Base-by-base conservation (phyloP, 2,797 vertebrate species). In the Xiphophorus birchmanni region DNA sequence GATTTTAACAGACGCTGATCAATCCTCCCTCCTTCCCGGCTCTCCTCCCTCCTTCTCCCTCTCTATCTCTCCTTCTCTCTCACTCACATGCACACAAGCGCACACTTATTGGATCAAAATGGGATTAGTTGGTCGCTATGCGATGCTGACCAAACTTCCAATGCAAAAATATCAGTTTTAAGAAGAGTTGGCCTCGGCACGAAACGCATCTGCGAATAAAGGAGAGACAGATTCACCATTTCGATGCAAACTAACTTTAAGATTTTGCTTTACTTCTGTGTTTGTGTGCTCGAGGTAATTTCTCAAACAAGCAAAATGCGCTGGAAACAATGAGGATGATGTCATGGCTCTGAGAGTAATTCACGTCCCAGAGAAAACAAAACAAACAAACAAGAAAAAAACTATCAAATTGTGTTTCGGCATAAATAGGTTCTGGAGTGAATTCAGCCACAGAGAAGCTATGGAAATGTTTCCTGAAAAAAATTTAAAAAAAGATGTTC, bases 1-100 rank as follows among this genome's bases (percentile, higher is more conserved):
- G 93, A 95, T 95, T 94, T 96, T 94, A 95, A 95, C 95, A 95
- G 95, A 94, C 93, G 93, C 94, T 90, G 94, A 96, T 96, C 95
- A 96, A 96, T 95, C 94, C 94, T 94, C 90, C 94, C 93, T 94
- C 90, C 93, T 80, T 74, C 80, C 89, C 84, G 78, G 80, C 80
- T 85, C 84, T 69, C 77, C 82, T 83, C 85, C 37, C 67, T 71
- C 90, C 80, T 80, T 71, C 86, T 47, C 67, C 77, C 84, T 77
- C 84, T 63, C 23, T 73, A 77, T 71, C 84, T 77, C 76, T 75
- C 80, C 23, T 72, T 71, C 79, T 23, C 86, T 63, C 81, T 75
- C 87, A 79, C 89, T 78, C 88, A 76, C 91, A 81, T 89, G 79
- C 89, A 82, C 89, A 67, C 89, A 82, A 93, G 84, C 85, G 88